A percentile compares a stretch with the other conserved stretches of the same genome.
Conservation (phyloP, 2,797 vertebrate genomes). For the Galago senegalensis region DNA sequence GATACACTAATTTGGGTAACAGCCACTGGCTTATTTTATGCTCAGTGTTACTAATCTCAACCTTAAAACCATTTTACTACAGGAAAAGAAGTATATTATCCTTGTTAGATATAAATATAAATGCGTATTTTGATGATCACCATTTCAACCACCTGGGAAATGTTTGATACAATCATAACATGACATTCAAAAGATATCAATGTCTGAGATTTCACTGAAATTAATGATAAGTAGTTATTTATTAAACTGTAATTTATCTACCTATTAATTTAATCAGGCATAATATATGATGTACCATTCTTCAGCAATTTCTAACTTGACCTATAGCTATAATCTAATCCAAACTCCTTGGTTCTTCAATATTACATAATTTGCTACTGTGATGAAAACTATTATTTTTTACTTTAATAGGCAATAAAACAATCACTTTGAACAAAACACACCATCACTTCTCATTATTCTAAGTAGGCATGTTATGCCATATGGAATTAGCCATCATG, state of each 20-base stretch:
- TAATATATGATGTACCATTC: not conserved
- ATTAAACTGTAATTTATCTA: not conserved
- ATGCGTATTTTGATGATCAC: not conserved
- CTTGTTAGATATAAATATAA: not conserved
- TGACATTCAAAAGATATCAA: not conserved
- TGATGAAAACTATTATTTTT: constrained; percentile 78
- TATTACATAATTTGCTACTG: constrained; percentile 59
- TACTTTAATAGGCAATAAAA: constrained; percentile 75
- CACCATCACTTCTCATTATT: constrained; percentile 86
- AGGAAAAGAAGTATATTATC: not conserved
- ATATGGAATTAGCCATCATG: constrained; percentile 81
- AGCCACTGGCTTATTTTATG: not conserved
- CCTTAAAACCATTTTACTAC: not conserved
- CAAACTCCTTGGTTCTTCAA: constrained; percentile 16
- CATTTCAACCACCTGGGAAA: not conserved
- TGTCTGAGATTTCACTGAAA: not conserved
- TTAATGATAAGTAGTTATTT: not conserved
- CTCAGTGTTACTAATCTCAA: not conserved
- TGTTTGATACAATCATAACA: not conserved
- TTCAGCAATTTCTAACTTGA: not conserved
- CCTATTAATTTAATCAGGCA: not conserved
- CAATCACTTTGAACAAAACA: constrained; percentile 77
- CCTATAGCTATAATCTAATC: constrained; percentile 46
- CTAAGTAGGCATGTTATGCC: constrained; percentile 70
- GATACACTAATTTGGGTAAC: not conserved